Conservation (phyloP, 2,113 vertebrate genomes). For the Gobio gobio region DNA sequence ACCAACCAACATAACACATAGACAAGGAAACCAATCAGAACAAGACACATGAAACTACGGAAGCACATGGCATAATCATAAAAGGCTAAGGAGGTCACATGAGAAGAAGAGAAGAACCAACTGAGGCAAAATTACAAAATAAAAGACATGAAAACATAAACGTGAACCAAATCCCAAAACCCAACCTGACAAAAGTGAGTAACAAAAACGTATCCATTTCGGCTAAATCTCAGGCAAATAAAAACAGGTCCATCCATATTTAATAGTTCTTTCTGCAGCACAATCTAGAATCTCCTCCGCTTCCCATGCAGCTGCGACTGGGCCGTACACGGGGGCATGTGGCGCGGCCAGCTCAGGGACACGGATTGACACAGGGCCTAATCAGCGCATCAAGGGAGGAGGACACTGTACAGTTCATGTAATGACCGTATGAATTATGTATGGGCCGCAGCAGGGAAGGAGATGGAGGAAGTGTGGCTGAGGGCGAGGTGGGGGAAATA, state of each 20-base stretch:
- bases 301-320: not conserved
- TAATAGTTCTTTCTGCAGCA: not conserved
- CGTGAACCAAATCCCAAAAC: too few relatives aligned
- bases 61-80: too few relatives aligned
- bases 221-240: not conserved
- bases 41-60: too few relatives aligned
- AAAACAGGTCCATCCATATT: conserved; percentile 38
- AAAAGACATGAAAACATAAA: too few relatives aligned
- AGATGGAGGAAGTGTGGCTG: conserved; percentile 48
- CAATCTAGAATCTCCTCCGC: not conserved
- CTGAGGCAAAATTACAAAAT: too few relatives aligned
- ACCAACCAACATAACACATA: too few relatives aligned
- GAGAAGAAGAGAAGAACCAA: too few relatives aligned
- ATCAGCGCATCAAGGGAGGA: conserved; percentile 23
- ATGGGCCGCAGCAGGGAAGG: conserved; percentile 65
- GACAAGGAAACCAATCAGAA: too few relatives aligned
- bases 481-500: conserved; percentile 19
- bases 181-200: not conserved
- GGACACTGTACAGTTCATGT: conserved; percentile 49
- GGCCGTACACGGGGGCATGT: not conserved
- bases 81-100: too few relatives aligned
- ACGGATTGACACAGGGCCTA: conserved; percentile 1
- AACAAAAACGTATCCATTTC: not conserved
- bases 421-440: conserved; percentile 71
- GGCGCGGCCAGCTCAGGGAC: conserved; percentile 6